Percentiles rank a stretch among this genome's conserved stretches.
phyloP scores from a whole-genome alignment of 2,113 vertebrate species.

The Rhea pennata region DNA sequence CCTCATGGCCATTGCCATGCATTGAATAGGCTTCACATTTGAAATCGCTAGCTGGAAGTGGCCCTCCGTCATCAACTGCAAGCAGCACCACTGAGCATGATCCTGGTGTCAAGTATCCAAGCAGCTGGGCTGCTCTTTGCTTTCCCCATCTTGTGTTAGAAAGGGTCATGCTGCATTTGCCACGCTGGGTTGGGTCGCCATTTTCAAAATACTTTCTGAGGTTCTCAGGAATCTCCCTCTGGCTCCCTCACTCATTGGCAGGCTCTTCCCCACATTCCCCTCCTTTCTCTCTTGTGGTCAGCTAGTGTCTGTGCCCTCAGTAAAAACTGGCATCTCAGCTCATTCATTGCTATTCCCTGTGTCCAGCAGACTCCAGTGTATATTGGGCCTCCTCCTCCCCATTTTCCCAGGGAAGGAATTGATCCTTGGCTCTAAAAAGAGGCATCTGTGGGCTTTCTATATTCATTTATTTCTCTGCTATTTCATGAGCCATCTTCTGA shows the following conservation, averaged over 20 bases:
- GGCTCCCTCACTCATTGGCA: slow-evolving; percentile 12
- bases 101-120: slow-evolving; percentile 35
- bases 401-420: not conserved
- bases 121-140: slow-evolving; percentile 65
- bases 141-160: slow-evolving; percentile 50
- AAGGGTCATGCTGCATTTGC: slow-evolving; percentile 63
- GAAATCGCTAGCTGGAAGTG: slow-evolving; percentile 51
- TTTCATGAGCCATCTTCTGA: not conserved
- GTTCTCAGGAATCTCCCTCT: slow-evolving; percentile 61
- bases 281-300: not conserved
- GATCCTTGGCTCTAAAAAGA: not conserved
- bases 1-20: slow-evolving; percentile 13
- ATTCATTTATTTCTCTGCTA: not conserved
- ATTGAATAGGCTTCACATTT: not conserved
- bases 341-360: not conserved
- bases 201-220: slow-evolving; percentile 62
- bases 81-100: not conserved
- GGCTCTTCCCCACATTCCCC: not conserved
- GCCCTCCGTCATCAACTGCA: slow-evolving; percentile 8
- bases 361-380: not conserved
- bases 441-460: not conserved
- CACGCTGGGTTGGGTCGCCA: slow-evolving; percentile 32
- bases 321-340: not conserved
- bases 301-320: not conserved
- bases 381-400: not conserved